Evolutionary conservation across 2,888 invertebrate species (phyloP), one percentile per base, ranked within the genome.

Genomic region (Tipula lateralis): DNA sequence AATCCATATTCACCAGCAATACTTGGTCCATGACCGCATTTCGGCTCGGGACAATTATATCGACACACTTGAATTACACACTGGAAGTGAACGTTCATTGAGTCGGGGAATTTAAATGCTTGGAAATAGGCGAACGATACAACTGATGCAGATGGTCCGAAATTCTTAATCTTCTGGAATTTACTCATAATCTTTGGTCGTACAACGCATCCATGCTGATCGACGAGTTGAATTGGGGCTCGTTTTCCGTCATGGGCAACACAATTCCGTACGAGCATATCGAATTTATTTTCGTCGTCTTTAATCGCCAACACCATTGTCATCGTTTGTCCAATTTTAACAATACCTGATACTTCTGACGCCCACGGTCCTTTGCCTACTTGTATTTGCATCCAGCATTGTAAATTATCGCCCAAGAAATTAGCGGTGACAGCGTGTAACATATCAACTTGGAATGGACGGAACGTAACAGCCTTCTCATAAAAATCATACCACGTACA

Each of bases 371-470:
- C 97, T 89, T 97, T 97, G 85, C 97, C 97, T 83, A 97, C 97
- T 91, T 97, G 97, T 87, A 97, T 97, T 91, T 97, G 97, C 97
- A 97, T 97, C 97, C 97, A 97, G 91, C 97, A 97, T 89, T 97
- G 97, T 87, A 97, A 91, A 91, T 97, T 97, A 91, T 97, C 97
- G 32, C 97, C 97, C 87, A 97, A 93, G 93, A 97, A 97, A 92
- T 97, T 97, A 84, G 97, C 97, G 0, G 97, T 97, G 83, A 97
- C 97, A 0, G 97, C 97, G 89, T 97, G 97, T 87, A 97, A 90
- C 96, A 97, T 97, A 89, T 97, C 97, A 44, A 97, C 97, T 92
- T 97, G 96, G 94, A 97, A 97, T 34, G 97, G 97, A 88, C 97
- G 92, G 92, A 97, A 97, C 66, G 97, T 97, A 85, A 97, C 97